These are phyloP conservation scores for Deilephila elpenor DNA, from an alignment of 2,888 invertebrate species.

Conservation along the genomic window DNA sequence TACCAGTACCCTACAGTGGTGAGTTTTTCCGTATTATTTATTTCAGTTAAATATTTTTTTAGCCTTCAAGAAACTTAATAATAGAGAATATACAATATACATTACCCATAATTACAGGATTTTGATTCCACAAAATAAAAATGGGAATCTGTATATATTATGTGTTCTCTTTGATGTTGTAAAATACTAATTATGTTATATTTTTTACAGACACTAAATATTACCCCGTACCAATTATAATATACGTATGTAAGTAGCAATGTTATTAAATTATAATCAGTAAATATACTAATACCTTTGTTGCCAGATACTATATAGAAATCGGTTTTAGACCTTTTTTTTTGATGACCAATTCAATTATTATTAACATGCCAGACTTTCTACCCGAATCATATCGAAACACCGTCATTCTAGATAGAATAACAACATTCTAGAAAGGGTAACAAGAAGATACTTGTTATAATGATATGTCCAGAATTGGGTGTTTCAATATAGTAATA, in stretches of 20 bases:
- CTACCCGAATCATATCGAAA: no score
- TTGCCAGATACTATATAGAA: conserved; percentile 5
- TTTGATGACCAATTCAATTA: background rate
- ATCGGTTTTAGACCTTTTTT: background rate
- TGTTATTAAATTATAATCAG: conserved; percentile 19
- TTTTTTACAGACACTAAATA: conserved; percentile 57
- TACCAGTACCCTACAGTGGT: conserved; percentile 61
- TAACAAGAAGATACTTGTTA: no score
- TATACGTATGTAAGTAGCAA: conserved; percentile 65
- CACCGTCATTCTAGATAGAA: no score
- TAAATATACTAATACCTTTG: background rate
- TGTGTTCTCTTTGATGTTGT: conserved; percentile 12
- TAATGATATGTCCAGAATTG: no score
- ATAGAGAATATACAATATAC: no score
- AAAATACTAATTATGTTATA: background rate
- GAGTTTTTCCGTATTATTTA: conserved; percentile 40
- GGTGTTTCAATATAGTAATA: no score
- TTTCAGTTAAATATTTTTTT: no score
- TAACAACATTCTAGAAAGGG: no score
- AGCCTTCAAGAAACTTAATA: no score
- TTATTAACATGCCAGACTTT: no score
- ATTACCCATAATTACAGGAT: no score
- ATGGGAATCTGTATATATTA: background rate
- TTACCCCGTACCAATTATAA: conserved; percentile 62
- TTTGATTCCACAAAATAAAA: no score